These are phyloP conservation scores for Hypomecis atomaria DNA, from an alignment of 2,888 invertebrate species.

Conservation along the genomic window DNA sequence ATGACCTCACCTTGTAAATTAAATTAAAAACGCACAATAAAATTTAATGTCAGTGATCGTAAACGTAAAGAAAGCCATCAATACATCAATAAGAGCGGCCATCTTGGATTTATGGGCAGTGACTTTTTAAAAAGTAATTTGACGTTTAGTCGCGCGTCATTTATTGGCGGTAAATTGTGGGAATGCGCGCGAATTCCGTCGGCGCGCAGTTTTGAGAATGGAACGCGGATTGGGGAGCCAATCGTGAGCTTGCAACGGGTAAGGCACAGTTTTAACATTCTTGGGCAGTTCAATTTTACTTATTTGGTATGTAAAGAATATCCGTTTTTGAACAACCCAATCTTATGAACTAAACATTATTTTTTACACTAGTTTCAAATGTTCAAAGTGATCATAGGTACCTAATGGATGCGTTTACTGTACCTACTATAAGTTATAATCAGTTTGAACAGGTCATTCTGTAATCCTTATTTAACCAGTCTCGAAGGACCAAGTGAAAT, in stretches of 20 bases:
- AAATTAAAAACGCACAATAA: conserved; percentile 59
- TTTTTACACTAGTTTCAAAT: no score
- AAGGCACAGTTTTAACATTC: conserved; percentile 19
- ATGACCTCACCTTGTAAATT: conserved; percentile 56
- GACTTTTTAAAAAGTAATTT: conserved; percentile 59
- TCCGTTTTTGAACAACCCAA: no score
- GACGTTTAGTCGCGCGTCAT: conserved; percentile 48
- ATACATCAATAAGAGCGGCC: conserved; percentile 66
- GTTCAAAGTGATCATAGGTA: no score
- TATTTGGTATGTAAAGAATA: not conserved
- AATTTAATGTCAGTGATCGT: conserved; percentile 59
- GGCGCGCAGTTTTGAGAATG: conserved; percentile 49
- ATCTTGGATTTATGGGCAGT: conserved; percentile 65
- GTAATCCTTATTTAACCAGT: not conserved
- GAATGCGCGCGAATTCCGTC: conserved; percentile 48
- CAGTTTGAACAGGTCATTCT: no score
- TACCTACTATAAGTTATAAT: no score
- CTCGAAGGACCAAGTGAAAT: not conserved
- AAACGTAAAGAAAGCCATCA: conserved; percentile 77
- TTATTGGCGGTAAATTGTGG: conserved; percentile 60
- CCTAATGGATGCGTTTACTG: no score
- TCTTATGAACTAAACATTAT: no score
- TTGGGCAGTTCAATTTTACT: conserved; percentile 11
- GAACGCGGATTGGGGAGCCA: conserved; percentile 51
- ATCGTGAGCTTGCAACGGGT: conserved; percentile 43